Conservation (phyloP, 2,888 invertebrate genomes). For the Piscicola geometra region DNA sequence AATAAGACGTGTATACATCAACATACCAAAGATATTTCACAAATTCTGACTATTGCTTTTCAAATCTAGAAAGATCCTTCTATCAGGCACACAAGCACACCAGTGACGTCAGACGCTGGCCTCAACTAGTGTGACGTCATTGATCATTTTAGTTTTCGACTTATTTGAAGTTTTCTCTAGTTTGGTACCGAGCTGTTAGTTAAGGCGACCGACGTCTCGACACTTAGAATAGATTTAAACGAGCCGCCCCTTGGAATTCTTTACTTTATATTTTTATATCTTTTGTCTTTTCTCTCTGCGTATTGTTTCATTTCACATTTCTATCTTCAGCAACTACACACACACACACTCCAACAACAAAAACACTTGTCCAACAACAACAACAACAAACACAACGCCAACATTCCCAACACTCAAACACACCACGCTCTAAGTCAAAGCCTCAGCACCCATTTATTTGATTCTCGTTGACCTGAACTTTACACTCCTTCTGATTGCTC, state of each 20-base stretch:
- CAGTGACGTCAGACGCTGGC: too few species aligned
- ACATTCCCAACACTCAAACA: not conserved
- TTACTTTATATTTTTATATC: slow-evolving; percentile 15
- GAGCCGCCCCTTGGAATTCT: too few species aligned
- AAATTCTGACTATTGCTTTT: too few species aligned
- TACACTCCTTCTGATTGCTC: slow-evolving; percentile 3
- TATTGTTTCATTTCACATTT: slow-evolving; percentile 3
- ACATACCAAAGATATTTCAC: too few species aligned
- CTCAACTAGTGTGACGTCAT: not conserved
- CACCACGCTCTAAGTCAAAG: not conserved
- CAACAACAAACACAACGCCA: slow-evolving; percentile 8
- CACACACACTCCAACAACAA: not conserved
- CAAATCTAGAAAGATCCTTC: too few species aligned
- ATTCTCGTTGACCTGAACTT: not conserved
- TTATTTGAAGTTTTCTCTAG: too few species aligned
- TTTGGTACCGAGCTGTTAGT: too few species aligned
- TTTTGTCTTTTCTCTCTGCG: slow-evolving; percentile 3
- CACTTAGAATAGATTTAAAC: too few species aligned
- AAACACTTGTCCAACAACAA: not conserved
- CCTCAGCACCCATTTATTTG: not conserved
- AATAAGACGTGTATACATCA: too few species aligned
- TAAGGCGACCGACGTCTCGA: too few species aligned
- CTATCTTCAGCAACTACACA: not conserved
- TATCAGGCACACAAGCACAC: too few species aligned
- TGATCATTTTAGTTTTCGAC: too few species aligned